phyloP scores from a whole-genome alignment of 2,797 vertebrate species.

The Fistularia commersonii region DNA sequence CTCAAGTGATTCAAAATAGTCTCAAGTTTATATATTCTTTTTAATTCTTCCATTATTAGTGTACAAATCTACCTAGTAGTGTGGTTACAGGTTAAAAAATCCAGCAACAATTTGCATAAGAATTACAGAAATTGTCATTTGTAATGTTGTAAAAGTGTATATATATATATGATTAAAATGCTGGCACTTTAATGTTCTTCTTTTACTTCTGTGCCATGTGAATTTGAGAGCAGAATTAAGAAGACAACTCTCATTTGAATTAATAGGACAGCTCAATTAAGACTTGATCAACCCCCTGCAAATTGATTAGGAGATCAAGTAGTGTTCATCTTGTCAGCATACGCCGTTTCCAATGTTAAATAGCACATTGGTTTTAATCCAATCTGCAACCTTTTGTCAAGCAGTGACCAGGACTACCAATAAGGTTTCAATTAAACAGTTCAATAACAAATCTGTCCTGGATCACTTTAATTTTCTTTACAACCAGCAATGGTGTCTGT shows the following conservation, averaged over 20 bases:
- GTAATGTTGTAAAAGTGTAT: slow-evolving; percentile 8
- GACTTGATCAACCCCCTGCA: slow-evolving; percentile 64
- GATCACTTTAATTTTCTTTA: slow-evolving; percentile 68
- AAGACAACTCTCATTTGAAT: slow-evolving; percentile 48
- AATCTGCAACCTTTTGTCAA: slow-evolving; percentile 57
- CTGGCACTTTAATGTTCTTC: slow-evolving; percentile 20
- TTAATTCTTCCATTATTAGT: too few species aligned
- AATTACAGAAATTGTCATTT: slow-evolving; percentile 1
- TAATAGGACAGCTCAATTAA: slow-evolving; percentile 70
- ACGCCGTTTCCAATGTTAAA: slow-evolving; percentile 49
- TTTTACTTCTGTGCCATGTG: slow-evolving; percentile 28
- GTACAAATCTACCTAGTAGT: too few species aligned
- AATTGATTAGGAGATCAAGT: slow-evolving; percentile 65
- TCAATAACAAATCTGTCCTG: slow-evolving; percentile 69
- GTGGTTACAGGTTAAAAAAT: too few species aligned
- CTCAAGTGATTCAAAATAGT: too few species aligned
- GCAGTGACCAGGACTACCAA: slow-evolving; percentile 40
- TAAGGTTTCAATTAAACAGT: slow-evolving; percentile 63
- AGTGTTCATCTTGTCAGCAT: slow-evolving; percentile 53
- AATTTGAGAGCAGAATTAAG: slow-evolving; percentile 53
- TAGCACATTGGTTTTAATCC: slow-evolving; percentile 56
- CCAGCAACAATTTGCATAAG: too few species aligned
- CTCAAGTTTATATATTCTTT: too few species aligned
- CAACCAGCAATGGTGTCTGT: slow-evolving; percentile 46
- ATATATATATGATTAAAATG: slow-evolving; percentile 2